phyloP scores from a whole-genome alignment of 2,888 invertebrate genomes.

The Encarsia formosa region DNA sequence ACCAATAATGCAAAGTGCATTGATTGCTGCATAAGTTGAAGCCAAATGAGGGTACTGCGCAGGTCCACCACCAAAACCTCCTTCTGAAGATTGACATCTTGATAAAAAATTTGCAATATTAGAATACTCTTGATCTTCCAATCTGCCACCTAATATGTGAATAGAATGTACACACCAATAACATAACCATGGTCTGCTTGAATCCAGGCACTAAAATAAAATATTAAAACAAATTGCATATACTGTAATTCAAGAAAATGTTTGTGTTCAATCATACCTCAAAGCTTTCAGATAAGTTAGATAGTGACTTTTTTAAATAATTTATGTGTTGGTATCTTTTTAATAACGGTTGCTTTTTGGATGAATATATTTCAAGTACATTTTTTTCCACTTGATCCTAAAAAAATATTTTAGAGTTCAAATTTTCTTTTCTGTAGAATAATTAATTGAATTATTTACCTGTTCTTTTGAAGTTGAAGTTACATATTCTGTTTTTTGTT shows the following conservation, averaged over 20 bases:
- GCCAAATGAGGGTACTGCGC: slow-evolving; percentile 90
- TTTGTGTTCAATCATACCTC: slow-evolving; percentile 55
- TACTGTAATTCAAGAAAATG: no score
- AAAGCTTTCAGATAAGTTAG: slow-evolving; percentile 66
- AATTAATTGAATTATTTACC: slow-evolving; percentile 44
- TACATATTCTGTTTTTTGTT: slow-evolving; percentile 60
- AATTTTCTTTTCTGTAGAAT: not conserved
- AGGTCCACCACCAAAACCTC: slow-evolving; percentile 94
- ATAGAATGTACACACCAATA: slow-evolving; percentile 96
- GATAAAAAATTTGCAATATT: slow-evolving; percentile 59
- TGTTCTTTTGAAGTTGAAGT: slow-evolving; percentile 61
- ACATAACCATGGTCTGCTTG: slow-evolving; percentile 93
- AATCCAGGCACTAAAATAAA: slow-evolving; percentile 69
- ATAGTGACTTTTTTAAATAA: slow-evolving; percentile 66
- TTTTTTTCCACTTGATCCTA: slow-evolving; percentile 59
- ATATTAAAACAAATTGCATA: slow-evolving; percentile 9
- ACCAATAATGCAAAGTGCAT: slow-evolving; percentile 85
- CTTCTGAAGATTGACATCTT: slow-evolving; percentile 72
- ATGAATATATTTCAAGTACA: slow-evolving; percentile 53
- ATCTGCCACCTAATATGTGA: slow-evolving; percentile 66
- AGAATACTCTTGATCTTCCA: slow-evolving; percentile 57
- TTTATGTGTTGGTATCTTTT: slow-evolving; percentile 62
- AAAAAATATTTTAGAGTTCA: slow-evolving; percentile 25
- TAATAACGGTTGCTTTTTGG: slow-evolving; percentile 60
- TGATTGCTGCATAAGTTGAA: slow-evolving; percentile 95